Base-by-base conservation (phyloP, 2,113 vertebrate genomes). In the Poicephalus gulielmi region DNA sequence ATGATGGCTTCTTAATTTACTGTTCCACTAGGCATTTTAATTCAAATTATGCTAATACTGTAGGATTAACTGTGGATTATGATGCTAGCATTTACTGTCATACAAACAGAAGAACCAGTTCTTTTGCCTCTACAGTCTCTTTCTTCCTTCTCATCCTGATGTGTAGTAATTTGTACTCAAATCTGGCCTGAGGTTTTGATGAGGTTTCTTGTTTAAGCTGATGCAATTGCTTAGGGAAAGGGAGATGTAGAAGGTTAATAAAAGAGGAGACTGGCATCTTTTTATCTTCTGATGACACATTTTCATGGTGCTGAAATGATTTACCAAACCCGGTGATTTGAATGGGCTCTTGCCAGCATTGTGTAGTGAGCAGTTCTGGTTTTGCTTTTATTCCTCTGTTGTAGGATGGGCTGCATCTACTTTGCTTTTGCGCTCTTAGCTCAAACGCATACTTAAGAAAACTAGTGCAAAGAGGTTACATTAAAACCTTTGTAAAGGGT, bases 11-110 rank as follows among this genome's bases (percentile, higher is more conserved):
- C 88, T 93, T 91, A 91, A 79, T 93, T 95, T 95, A 86, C 92
- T 78, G 22, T 82, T 93, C 81, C 91, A 87, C 80, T 86, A 82
- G 52, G 86, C 92, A 89, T 96, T 96, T 96, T 91, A 92, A 96
- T 97, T 96, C 93, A 94, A 94, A 87, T 96, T 93, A 92, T 96
- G 95, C 74, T 94, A 94, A 94, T 94, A 82, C 49, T 43, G 37
- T 60, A 94, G 95, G 95, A 97, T 97, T 96, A 96, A 94, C 69
- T 52, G 53, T 1, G 43, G 96, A 92, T 96, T 96, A 95, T 89
- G 94, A 96, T 84, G 94, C 91, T 79, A 85, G 66, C 81, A 35
- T 91, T 91, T 96, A 62, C 77, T 91, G 62, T 68, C 80, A 76
- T 84, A 69, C 62, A 92, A 90, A 69, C 47, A 81, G 86, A 84